Conservation (phyloP, 1,140 invertebrate species). For the Trichomalopsis sarcophagae region DNA sequence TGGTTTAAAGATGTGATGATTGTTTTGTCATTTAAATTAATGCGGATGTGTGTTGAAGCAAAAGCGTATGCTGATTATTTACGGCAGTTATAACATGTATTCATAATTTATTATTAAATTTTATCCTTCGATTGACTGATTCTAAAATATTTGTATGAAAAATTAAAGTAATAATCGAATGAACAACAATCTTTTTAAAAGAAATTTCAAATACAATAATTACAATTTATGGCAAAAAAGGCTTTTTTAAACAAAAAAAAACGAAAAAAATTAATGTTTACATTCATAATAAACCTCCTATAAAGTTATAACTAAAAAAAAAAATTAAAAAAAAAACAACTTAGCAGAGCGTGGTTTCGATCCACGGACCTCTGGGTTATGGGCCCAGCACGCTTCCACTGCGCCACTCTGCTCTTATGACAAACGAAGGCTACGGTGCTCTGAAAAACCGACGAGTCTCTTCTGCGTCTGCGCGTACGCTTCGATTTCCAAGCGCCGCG, state of each 20-base stretch:
- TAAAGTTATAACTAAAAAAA: not conserved
- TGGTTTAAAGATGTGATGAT: not conserved
- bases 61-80: too few relatives aligned
- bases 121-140: too few relatives aligned
- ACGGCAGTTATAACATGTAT: too few relatives aligned
- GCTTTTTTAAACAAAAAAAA: too few relatives aligned
- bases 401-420: slow-evolving; percentile 92
- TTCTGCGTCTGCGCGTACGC: slow-evolving; percentile 35
- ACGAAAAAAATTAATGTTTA: not conserved
- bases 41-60: too few relatives aligned
- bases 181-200: not conserved
- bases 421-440: slow-evolving; percentile 83
- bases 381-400: slow-evolving; percentile 98
- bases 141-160: too few relatives aligned
- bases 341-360: slow-evolving; percentile 96
- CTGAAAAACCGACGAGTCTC: not conserved
- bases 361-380: slow-evolving; percentile 98
- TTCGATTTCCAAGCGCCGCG: not conserved
- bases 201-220: not conserved
- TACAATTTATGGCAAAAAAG: too few relatives aligned
- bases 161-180: not conserved
- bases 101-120: too few relatives aligned
- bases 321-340: slow-evolving; percentile 53
- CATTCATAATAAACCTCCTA: not conserved
- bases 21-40: not conserved